phyloP scores from a whole-genome alignment of 2,113 vertebrate species.

The Cervus canadensis region DNA sequence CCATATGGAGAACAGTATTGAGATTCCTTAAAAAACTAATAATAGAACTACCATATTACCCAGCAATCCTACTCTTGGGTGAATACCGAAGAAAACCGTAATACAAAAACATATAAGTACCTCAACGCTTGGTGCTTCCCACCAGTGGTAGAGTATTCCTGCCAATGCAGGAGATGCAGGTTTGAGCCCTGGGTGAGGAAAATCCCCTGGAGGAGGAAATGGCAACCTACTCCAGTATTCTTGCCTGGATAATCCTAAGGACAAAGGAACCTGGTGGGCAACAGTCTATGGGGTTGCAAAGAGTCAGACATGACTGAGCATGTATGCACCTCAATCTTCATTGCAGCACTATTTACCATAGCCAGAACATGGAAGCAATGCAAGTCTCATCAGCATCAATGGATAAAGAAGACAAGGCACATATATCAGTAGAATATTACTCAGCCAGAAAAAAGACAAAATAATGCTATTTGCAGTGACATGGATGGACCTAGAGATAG shows the following conservation, averaged over 20 bases:
- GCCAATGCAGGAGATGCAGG: background rate
- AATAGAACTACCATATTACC: background rate
- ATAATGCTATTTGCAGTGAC: background rate
- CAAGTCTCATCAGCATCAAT: background rate
- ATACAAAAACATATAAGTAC: background rate
- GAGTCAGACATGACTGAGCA: background rate
- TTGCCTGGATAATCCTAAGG: background rate
- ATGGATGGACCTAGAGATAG: background rate
- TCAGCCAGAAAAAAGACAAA: background rate
- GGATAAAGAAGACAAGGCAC: background rate
- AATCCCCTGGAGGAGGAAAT: background rate
- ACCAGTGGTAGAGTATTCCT: background rate
- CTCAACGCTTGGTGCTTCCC: accelerated
- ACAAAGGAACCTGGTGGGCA: background rate
- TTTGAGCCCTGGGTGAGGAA: background rate
- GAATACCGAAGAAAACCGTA: background rate
- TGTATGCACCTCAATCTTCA: background rate
- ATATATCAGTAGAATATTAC: background rate
- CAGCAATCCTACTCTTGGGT: background rate
- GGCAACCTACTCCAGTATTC: background rate
- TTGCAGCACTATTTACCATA: background rate
- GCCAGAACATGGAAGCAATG: background rate
- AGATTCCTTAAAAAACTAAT: background rate
- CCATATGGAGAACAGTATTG: background rate
- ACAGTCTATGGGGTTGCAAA: background rate